Conservation (phyloP, 2,797 vertebrate genomes). For the Peromyscus aztecus region DNA sequence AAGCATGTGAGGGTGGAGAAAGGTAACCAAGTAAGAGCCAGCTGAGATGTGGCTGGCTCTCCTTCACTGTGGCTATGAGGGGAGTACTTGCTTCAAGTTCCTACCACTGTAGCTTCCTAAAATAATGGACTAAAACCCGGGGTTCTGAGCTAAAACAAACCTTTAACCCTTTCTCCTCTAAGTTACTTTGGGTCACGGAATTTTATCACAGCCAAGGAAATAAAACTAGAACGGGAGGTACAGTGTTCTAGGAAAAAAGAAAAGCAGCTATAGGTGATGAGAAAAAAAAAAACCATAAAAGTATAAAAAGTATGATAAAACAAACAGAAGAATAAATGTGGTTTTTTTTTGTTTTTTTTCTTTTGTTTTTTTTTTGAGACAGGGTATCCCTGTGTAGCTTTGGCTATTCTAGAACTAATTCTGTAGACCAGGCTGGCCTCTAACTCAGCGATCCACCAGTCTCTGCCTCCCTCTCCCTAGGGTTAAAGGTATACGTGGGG, state of each 20-base stretch:
- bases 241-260: neutral
- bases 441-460: neutral
- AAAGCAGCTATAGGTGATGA: conserved; percentile 27
- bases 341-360: neutral
- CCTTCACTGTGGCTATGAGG: neutral
- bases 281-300: conserved; percentile 36
- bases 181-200: neutral
- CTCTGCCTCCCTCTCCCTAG: neutral
- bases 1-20: neutral
- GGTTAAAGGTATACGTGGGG: neutral
- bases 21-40: neutral
- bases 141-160: neutral
- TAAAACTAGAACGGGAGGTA: neutral
- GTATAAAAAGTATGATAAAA: neutral
- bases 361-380: neutral
- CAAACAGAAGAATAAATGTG: conserved; percentile 9
- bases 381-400: neutral
- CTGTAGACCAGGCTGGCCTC: neutral
- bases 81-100: neutral
- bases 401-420: neutral
- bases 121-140: neutral
- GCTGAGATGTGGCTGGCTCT: neutral
- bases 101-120: neutral
- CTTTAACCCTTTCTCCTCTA: neutral
- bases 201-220: neutral